Base-by-base conservation (phyloP, 2,888 invertebrate genomes). In the Metacarcinus magister region DNA sequence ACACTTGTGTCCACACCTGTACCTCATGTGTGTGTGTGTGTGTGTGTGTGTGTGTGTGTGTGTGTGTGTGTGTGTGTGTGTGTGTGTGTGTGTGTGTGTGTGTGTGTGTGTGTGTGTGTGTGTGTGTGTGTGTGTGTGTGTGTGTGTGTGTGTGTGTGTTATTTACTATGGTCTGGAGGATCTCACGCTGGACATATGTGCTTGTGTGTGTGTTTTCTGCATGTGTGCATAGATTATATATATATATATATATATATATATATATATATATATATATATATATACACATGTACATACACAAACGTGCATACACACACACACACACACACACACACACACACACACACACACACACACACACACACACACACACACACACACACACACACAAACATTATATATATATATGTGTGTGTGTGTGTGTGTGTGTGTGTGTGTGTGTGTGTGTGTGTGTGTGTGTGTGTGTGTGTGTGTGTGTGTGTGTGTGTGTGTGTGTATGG, bases 401-500 rank as follows among this genome's bases (percentile, higher is more conserved):
- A n/a, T n/a, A n/a, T n/a, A n/a, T n/a, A n/a, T n/a, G n/a, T n/a
- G n/a, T n/a, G n/a, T n/a, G 54, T 54, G 54, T 54, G 54, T 54
- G 54, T 54, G 54, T 54, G 87, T 87, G 87, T 87, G 87, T 87
- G 87, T 87, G 39, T 87, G 87, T 87, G 87, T 87, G 87, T 87
- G 87, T 87, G 87, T 87, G 87, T 87, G 87, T 87, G 87, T 87
- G 39, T 87, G 87, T 87, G 87, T 39, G 87, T 87, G 23, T 89
- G 89, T 89, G 89, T 89, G 89, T 89, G 28, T 89, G 89, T 89
- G 32, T 32, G 89, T 23, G 32, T 89, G 39, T 89, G 39, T 89
- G 89, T 89, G 39, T 32, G 39, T 89, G 32, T 89, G 89, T 89
- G 89, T 28, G 28, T 89, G 89, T 89, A 10, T 54, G 54, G 8